Evolutionary conservation across 2,113 vertebrate genomes (phyloP).

Genomic region (Lates calcarifer): DNA sequence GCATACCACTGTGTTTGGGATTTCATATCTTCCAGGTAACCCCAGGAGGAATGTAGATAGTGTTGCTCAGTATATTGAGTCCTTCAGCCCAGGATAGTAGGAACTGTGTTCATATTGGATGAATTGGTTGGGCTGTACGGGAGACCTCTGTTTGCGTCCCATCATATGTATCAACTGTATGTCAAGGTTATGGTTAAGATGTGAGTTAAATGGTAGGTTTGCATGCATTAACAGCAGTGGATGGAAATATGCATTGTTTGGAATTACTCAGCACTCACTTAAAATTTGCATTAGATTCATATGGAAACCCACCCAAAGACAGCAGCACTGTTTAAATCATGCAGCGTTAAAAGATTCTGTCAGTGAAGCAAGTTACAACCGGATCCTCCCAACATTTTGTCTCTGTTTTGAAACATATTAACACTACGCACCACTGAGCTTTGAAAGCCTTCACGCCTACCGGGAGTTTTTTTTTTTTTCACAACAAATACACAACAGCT

Average conservation of each 20-base stretch:
- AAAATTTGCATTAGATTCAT: too few species aligned
- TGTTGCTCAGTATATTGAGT: background rate
- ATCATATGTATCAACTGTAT: too few species aligned
- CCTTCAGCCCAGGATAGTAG: too few species aligned
- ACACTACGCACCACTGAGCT: constrained; percentile 1
- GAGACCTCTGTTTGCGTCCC: too few species aligned
- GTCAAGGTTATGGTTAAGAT: too few species aligned
- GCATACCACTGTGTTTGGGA: background rate
- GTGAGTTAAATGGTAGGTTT: too few species aligned
- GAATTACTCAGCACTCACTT: too few species aligned
- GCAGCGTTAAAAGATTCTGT: background rate
- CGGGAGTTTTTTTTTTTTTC: constrained; percentile 11
- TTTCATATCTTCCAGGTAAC: background rate
- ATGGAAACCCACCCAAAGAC: background rate
- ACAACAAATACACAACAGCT: constrained; percentile 30
- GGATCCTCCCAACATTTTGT: constrained; percentile 13
- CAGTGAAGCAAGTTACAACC: background rate
- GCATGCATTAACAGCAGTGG: too few species aligned
- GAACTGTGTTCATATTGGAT: background rate
- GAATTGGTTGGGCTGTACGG: background rate
- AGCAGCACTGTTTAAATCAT: background rate
- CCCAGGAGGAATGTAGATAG: background rate
- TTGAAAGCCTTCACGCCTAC: constrained; percentile 24
- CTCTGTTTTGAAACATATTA: constrained; percentile 23
- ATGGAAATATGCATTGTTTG: too few species aligned